Percentiles rank a stretch among this genome's conserved stretches.
These are phyloP conservation scores for Carassius gibelio DNA, from an alignment of 2,113 vertebrate genomes.

Conservation along the genomic window DNA sequence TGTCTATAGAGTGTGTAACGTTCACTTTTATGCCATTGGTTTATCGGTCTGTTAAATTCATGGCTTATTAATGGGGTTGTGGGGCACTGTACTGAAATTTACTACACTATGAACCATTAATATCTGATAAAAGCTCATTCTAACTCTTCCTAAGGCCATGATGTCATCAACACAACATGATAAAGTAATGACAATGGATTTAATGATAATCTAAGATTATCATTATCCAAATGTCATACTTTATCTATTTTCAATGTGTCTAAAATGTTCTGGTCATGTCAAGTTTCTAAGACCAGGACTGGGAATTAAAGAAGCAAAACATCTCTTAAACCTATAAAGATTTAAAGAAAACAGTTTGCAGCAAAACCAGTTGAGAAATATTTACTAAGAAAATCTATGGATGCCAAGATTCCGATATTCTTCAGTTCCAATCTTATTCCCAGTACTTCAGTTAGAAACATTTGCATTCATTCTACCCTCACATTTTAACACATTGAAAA, in stretches of 20 bases:
- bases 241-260: slow-evolving; percentile 59
- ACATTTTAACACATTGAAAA: slow-evolving; percentile 60
- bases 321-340: background rate
- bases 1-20: background rate
- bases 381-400: background rate
- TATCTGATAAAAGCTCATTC: slow-evolving; percentile 21
- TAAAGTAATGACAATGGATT: slow-evolving; percentile 54
- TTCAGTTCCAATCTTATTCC: background rate
- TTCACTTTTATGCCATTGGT: slow-evolving; percentile 28
- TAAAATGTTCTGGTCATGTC: slow-evolving; percentile 38
- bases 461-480: slow-evolving; percentile 15
- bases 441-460: background rate
- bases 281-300: background rate
- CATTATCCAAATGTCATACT: slow-evolving; percentile 56
- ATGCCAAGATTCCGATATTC: background rate
- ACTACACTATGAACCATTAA: slow-evolving; percentile 16
- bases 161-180: slow-evolving; percentile 55
- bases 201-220: slow-evolving; percentile 51
- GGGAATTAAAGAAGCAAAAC: slow-evolving; percentile 5
- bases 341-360: background rate
- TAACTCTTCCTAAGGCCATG: slow-evolving; percentile 38
- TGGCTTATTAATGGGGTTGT: slow-evolving; percentile 16
- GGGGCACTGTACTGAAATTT: background rate
- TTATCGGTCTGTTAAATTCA: slow-evolving; percentile 18
- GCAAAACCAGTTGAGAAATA: background rate